Conservation (phyloP, 2,888 invertebrate genomes). For the Aspidiotus rigidus region DNA sequence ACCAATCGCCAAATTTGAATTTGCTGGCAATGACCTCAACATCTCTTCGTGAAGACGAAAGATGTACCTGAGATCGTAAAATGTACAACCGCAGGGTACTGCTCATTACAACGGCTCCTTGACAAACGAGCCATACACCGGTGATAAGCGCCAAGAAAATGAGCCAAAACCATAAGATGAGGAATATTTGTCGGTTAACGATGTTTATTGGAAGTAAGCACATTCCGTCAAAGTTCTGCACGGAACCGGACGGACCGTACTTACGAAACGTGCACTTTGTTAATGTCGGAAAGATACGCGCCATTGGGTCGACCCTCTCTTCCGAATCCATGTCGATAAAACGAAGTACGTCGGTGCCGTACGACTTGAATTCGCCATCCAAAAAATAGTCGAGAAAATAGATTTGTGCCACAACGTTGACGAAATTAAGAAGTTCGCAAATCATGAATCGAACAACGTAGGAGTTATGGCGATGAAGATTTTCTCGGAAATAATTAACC, state of each 20-base stretch:
- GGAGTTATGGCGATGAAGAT: slow-evolving; percentile 68
- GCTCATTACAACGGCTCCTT: slow-evolving; percentile 60
- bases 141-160: slow-evolving; percentile 56
- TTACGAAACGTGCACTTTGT: slow-evolving; percentile 84
- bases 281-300: slow-evolving; percentile 74
- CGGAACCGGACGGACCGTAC: too few species aligned
- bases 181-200: slow-evolving; percentile 83
- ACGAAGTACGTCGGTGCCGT: slow-evolving; percentile 59
- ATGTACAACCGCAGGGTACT: slow-evolving; percentile 69
- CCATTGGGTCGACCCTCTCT: slow-evolving; percentile 73
- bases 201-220: too few species aligned
- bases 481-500: slow-evolving; percentile 66
- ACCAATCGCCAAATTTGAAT: slow-evolving; percentile 85
- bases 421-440: slow-evolving; percentile 66
- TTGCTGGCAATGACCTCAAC: slow-evolving; percentile 66
- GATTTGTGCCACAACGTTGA: too few species aligned
- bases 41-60: slow-evolving; percentile 64
- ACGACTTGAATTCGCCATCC: slow-evolving; percentile 59
- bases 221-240: too few species aligned
- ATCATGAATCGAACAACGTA: slow-evolving; percentile 67
- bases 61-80: slow-evolving; percentile 69
- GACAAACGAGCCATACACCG: slow-evolving; percentile 69
- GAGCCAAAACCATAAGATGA: slow-evolving; percentile 81
- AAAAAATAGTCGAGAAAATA: slow-evolving; percentile 67
- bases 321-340: too few species aligned